Evolutionary conservation across 2,113 vertebrate genomes (phyloP).

Genomic region (Myotis brandtii): DNA sequence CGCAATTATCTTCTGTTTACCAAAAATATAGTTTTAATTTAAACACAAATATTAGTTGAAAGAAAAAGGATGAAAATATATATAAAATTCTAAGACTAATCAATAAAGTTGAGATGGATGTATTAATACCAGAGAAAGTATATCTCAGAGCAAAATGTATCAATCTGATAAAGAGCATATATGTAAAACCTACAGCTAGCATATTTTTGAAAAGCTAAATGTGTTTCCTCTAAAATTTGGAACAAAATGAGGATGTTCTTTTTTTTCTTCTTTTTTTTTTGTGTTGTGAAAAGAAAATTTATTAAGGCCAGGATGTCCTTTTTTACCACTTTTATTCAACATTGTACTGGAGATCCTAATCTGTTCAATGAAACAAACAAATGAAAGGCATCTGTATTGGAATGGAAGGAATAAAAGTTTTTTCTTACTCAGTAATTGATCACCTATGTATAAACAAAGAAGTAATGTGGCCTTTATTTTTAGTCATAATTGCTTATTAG

Average conservation of each 20-base stretch:
- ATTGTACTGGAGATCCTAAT: neutral
- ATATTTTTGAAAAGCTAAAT: neutral
- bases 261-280: neutral
- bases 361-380: neutral
- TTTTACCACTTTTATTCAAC: neutral
- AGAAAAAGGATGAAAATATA: neutral
- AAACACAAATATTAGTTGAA: neutral
- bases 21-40: neutral
- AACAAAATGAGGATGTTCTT: neutral
- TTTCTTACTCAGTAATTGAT: neutral
- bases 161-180: neutral
- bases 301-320: neutral
- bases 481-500: neutral
- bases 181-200: neutral
- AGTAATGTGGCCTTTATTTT: neutral
- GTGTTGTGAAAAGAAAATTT: too few relatives aligned
- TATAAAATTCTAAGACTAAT: neutral
- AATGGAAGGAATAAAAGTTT: neutral
- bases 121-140: neutral
- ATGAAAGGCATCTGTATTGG: neutral
- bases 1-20: neutral
- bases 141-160: neutral
- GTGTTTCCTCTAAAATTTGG: neutral
- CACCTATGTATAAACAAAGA: neutral
- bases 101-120: neutral